Percentiles rank a stretch among this genome's conserved stretches.
phyloP scores from a whole-genome alignment of 2,888 invertebrate genomes.

The Tachina fera region DNA sequence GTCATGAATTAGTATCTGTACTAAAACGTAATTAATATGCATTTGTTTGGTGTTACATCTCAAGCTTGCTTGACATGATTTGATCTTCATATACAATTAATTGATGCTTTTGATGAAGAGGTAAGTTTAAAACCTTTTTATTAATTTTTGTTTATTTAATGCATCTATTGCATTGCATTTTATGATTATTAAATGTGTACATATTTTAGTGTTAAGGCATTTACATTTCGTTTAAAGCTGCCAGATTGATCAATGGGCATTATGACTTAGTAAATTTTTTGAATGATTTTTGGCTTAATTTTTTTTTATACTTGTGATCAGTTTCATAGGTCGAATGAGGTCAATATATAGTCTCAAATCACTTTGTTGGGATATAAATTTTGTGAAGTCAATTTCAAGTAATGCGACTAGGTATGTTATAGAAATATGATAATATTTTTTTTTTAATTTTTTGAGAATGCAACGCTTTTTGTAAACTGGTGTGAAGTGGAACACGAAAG shows the following conservation, averaged over 20 bases:
- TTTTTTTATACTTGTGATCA: too few relatives aligned
- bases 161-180: neutral
- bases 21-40: neutral
- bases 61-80: neutral
- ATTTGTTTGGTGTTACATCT: neutral
- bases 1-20: conserved; percentile 26
- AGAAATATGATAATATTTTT: too few relatives aligned
- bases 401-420: too few relatives aligned
- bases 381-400: too few relatives aligned
- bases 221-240: conserved; percentile 27
- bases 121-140: conserved; percentile 4
- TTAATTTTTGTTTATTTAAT: neutral
- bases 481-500: neutral
- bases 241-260: neutral
- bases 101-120: neutral
- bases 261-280: neutral
- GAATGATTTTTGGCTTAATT: neutral
- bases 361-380: too few relatives aligned
- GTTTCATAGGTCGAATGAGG: too few relatives aligned
- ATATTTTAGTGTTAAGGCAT: conserved; percentile 38
- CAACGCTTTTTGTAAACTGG: neutral
- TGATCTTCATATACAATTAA: neutral
- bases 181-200: too few relatives aligned
- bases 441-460: too few relatives aligned
- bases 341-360: too few relatives aligned